phyloP scores from a whole-genome alignment of 2,113 vertebrate genomes.

The Phaethornis superciliosus region DNA sequence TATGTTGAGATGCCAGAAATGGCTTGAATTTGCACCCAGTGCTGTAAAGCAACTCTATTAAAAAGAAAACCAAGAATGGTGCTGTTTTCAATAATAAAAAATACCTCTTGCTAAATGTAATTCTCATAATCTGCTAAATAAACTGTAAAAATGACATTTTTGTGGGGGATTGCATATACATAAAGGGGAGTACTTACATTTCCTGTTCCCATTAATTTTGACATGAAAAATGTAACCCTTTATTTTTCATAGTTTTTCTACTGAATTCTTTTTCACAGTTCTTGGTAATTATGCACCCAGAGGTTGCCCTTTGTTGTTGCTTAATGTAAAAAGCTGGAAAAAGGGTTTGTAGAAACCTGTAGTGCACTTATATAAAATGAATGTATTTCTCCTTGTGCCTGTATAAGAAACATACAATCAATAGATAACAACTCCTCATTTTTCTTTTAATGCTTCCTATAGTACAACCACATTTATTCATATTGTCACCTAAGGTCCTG shows the following conservation, averaged over 20 bases:
- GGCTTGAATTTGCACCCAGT: background rate
- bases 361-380: background rate
- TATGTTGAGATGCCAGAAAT: background rate
- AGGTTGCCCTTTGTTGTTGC: background rate
- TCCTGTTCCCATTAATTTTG: background rate
- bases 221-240: background rate
- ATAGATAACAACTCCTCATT: background rate
- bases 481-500: background rate
- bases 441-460: background rate
- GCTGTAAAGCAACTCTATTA: background rate
- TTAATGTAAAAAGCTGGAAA: background rate
- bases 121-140: background rate
- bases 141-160: background rate
- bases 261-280: background rate
- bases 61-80: background rate
- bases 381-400: background rate
- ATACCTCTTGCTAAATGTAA: background rate
- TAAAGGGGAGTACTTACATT: background rate
- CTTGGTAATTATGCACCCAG: background rate
- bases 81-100: background rate
- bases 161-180: background rate
- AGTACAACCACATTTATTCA: background rate
- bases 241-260: background rate
- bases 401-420: background rate
- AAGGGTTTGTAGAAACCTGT: background rate